phyloP scores from a whole-genome alignment of 2,888 invertebrate genomes.

The Rambutsinella grinnellia region DNA sequence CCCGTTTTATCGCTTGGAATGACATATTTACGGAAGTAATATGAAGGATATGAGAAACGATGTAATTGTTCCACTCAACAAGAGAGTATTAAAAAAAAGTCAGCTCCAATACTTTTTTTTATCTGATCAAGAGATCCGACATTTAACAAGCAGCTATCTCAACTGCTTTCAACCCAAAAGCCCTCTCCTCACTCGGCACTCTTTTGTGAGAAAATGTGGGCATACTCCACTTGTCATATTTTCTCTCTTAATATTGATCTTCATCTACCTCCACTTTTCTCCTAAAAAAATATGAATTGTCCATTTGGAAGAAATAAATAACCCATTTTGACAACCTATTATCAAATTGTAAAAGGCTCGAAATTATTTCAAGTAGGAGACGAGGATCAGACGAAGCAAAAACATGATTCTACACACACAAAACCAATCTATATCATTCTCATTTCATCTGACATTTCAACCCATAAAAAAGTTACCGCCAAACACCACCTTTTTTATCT shows the following conservation, averaged over 20 bases:
- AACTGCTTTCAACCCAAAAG: conserved; percentile 40
- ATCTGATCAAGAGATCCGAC: conserved; percentile 43
- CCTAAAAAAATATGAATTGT: not conserved
- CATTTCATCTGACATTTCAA: conserved; percentile 11
- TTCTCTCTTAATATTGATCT: not conserved
- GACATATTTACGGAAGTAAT: no score
- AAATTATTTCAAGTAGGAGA: not conserved
- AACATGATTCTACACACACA: not conserved
- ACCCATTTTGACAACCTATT: conserved; percentile 48
- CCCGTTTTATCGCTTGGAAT: no score
- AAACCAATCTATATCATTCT: not conserved
- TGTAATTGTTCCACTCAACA: not conserved
- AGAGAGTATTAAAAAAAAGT: not conserved
- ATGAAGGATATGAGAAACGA: no score
- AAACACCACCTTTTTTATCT: no score
- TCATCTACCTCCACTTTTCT: not conserved
- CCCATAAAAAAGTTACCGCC: not conserved
- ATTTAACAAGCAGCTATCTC: no score
- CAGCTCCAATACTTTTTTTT: not conserved
- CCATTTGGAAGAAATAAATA: conserved; percentile 11
- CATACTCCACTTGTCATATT: conserved; percentile 47
- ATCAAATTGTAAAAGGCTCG: conserved; percentile 41
- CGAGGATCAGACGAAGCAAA: not conserved
- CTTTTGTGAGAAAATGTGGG: conserved; percentile 17
- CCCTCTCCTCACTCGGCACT: conserved; percentile 11